phyloP scores from a whole-genome alignment of 2,797 vertebrate genomes.

The Alfaro cultratus region DNA sequence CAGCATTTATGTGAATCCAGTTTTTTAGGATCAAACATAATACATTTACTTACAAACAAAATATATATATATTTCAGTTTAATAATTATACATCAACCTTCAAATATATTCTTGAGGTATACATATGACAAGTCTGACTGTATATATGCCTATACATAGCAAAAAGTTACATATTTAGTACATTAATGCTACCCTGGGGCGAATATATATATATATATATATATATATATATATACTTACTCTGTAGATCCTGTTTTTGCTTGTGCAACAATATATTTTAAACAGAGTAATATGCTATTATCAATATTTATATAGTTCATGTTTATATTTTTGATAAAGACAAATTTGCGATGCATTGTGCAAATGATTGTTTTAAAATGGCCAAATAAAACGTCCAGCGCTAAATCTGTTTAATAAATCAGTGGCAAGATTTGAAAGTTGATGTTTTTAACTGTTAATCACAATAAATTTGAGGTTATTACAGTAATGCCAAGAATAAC shows the following conservation, averaged over 20 bases:
- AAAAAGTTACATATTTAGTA: background rate
- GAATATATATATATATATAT: no score
- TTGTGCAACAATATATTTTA: background rate
- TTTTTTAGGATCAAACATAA: background rate
- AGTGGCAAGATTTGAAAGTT: background rate
- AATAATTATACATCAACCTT: background rate
- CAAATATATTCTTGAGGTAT: background rate
- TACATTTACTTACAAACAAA: no score
- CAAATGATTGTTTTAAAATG: background rate
- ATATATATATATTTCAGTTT: no score
- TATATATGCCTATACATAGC: background rate
- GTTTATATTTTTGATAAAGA: background rate
- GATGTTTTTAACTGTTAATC: background rate
- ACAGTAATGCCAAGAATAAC: background rate
- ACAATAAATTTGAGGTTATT: background rate
- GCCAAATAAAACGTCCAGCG: background rate
- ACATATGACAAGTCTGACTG: background rate
- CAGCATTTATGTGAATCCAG: background rate
- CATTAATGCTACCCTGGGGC: no score
- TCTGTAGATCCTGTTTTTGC: background rate
- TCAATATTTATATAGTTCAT: background rate
- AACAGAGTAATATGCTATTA: background rate
- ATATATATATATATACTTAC: background rate
- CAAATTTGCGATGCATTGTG: background rate
- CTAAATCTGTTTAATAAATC: background rate